A percentile compares a stretch with the other conserved stretches of the same genome.
phyloP scores from a whole-genome alignment of 1,140 invertebrate species.

The Aethina tumida region DNA sequence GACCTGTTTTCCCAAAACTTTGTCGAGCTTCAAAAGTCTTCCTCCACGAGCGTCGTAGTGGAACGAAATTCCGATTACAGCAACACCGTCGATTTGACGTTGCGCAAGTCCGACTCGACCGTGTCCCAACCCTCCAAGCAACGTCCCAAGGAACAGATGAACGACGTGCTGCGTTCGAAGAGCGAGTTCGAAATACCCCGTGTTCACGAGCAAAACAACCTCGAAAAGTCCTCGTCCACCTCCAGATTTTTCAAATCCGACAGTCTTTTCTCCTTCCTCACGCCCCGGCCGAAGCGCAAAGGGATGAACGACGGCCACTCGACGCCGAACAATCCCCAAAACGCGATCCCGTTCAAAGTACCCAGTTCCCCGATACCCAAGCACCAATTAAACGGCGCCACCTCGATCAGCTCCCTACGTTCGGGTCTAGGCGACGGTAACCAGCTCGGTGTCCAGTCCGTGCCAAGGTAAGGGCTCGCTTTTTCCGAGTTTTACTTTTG shows the following conservation, averaged over 20 bases:
- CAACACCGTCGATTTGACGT: conserved; percentile 10
- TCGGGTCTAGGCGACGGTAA: conserved; percentile 17
- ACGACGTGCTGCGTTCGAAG: conserved; percentile 29
- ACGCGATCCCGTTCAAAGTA: conserved; percentile 17
- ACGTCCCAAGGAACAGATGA: conserved; percentile 5
- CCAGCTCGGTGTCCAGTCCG: conserved; percentile 14
- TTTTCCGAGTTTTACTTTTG: conserved; percentile 11
- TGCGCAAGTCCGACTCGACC: neutral
- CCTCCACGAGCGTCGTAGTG: conserved; percentile 22
- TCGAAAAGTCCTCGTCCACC: conserved; percentile 11
- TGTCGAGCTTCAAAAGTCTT: conserved; percentile 26
- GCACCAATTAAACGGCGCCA: conserved; percentile 16
- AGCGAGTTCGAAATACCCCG: conserved; percentile 32
- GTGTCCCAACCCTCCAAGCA: too few species aligned
- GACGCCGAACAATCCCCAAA: conserved; percentile 6
- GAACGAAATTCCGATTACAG: too few species aligned
- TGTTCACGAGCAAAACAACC: conserved; percentile 10
- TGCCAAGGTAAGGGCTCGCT: conserved; percentile 18
- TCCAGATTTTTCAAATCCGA: conserved; percentile 24
- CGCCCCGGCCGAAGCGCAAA: conserved; percentile 28
- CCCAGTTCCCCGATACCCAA: conserved; percentile 15
- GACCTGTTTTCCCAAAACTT: conserved; percentile 25
- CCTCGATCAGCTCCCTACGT: conserved; percentile 22
- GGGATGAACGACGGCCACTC: conserved; percentile 16
- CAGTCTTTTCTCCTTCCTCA: conserved; percentile 29